Conservation (phyloP, 2,888 invertebrate species). For the Hemicrepidius hirtus region DNA sequence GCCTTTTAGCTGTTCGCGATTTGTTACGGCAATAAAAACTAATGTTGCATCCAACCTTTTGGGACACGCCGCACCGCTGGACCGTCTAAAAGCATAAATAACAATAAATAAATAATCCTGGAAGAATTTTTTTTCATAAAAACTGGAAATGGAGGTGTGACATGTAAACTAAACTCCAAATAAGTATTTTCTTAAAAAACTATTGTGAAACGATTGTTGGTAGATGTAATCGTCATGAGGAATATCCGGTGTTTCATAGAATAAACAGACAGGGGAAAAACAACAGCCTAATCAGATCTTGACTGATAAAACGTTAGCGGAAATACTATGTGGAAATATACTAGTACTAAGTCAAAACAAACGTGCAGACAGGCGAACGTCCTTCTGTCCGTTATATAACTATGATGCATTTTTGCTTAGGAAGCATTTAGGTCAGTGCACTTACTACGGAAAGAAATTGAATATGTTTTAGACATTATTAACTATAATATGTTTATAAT, state of each 20-base stretch:
- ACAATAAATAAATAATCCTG: neutral
- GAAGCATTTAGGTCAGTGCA: constrained; percentile 13
- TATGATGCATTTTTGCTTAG: constrained; percentile 3
- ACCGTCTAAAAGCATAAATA: neutral
- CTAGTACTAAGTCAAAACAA: constrained; percentile 6
- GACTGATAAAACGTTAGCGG: too few species aligned
- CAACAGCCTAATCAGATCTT: too few species aligned
- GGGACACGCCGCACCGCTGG: too few species aligned
- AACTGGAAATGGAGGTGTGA: neutral
- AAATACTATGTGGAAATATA: neutral
- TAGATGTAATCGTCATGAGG: too few species aligned
- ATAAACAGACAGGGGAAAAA: too few species aligned
- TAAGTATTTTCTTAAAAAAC: too few species aligned
- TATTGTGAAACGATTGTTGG: too few species aligned
- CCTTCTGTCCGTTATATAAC: neutral
- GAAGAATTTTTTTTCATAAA: neutral
- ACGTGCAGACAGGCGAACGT: neutral
- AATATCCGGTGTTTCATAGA: too few species aligned
- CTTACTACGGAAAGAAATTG: neutral
- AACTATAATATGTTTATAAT: neutral
- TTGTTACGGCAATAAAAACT: neutral
- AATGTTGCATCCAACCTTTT: neutral
- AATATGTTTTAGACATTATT: neutral
- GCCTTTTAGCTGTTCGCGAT: too few species aligned
- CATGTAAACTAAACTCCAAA: too few species aligned